Percentiles rank a stretch among this genome's conserved stretches.
Evolutionary conservation across 1,140 invertebrate species (phyloP).

Genomic region (Calliphora vicina): DNA sequence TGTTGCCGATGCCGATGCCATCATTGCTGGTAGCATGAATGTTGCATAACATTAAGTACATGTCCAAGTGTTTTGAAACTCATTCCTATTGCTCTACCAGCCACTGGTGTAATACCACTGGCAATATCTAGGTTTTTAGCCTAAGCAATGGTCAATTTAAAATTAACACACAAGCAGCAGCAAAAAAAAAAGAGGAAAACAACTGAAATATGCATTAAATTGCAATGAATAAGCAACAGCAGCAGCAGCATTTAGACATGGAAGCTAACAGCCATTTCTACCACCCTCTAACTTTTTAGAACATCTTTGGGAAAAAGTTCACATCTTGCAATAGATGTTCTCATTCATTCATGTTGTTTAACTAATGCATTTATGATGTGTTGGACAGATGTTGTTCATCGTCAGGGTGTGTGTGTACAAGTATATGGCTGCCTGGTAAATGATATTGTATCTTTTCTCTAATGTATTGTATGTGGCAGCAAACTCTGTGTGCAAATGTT

Average conservation of each 20-base stretch:
- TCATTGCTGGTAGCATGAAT: conserved; percentile 48
- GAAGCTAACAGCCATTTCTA: too few species aligned
- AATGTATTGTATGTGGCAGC: too few species aligned
- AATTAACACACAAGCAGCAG: not conserved
- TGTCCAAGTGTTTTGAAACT: not conserved
- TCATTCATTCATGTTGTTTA: conserved; percentile 21
- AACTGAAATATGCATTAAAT: not conserved
- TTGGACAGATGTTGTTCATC: conserved; percentile 27
- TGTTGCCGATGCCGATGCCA: conserved; percentile 41
- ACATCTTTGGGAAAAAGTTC: not conserved
- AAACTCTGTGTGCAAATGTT: not conserved
- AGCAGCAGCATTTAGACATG: not conserved
- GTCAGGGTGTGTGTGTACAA: not conserved
- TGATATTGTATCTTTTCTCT: not conserved
- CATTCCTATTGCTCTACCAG: too few species aligned
- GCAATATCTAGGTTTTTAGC: not conserved
- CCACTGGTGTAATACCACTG: not conserved
- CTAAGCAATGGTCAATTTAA: conserved; percentile 21
- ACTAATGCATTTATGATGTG: conserved; percentile 44
- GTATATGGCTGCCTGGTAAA: not conserved
- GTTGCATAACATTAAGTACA: not conserved
- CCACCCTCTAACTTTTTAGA: not conserved
- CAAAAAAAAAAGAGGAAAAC: not conserved
- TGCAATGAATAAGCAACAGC: not conserved
- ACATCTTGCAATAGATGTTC: conserved; percentile 1